Evolutionary conservation across 1,140 invertebrate species (phyloP), one percentile per base, ranked within the genome.

Genomic region (Formica exsecta): DNA sequence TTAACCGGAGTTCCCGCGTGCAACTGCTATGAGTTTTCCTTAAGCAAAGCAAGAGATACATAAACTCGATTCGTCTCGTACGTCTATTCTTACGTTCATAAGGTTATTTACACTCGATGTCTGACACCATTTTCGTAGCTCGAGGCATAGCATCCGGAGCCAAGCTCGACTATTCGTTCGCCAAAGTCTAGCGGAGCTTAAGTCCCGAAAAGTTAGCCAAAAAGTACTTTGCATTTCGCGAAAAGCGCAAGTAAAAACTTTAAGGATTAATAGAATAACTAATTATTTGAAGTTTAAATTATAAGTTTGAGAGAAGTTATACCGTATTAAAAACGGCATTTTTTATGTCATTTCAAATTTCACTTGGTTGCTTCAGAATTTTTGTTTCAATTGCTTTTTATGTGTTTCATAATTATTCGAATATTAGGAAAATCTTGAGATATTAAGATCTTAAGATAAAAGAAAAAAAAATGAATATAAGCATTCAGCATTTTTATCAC

Each of bases 21-120:
- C 19, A 54, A 71, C 48, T 36, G 16, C 2, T 25, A 38, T 6
- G 66, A 73, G 48, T 54, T 83, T 89, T 89, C 71, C 68, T 74
- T 65, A 6, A 57, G 75, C 75, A 41, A 77, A 44, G 68, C 38
- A 74, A 41, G 76, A 85, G 68, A 89, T 74, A 86, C 74, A 86
- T 80, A 91, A 91, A 87, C 85, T 71, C 62, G 76, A 91, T 89
- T 91, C 85, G 89, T 86, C 87, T 87, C 59, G 68, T 87, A 90
- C 68, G 38, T 91, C 90, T 91, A 91, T 91, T 91, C 85, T 91
- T 91, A 87, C 87, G 71, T 91, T 85, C 89, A 91, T 89, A 91
- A 89, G 90, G 89, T 91, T 91, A 91, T 91, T 91, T 91, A 87
- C 87, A 91, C 73, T 65, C 86, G n/a, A 80, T 83, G 85, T 84